Evolutionary conservation across 2,113 vertebrate genomes (phyloP).

Genomic region (Cyprinodon brontotheroides): DNA sequence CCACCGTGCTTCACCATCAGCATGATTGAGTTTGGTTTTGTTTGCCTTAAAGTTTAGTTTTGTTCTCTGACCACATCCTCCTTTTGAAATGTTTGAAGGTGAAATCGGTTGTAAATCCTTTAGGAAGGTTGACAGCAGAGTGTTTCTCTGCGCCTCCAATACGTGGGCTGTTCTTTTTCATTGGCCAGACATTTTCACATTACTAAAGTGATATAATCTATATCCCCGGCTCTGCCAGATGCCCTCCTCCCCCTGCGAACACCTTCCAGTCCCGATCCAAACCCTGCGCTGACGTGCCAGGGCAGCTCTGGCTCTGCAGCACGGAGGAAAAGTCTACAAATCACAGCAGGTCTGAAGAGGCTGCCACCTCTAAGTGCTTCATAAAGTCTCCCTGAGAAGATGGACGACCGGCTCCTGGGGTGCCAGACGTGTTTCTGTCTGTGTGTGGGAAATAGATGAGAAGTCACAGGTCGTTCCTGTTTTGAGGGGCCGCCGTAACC

Average conservation of each 20-base stretch:
- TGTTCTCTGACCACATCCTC: neutral
- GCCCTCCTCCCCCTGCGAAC: neutral
- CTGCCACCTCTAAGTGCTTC: too few species aligned
- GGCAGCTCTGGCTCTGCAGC: neutral
- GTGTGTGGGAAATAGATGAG: slow-evolving; percentile 40
- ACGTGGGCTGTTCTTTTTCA: neutral
- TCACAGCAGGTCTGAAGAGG: neutral
- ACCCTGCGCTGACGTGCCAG: neutral
- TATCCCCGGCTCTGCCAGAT: neutral
- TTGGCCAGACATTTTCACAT: neutral
- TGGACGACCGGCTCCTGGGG: neutral
- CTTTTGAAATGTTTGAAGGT: neutral
- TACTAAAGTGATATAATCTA: neutral
- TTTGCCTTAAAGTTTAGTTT: neutral
- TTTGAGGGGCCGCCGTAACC: slow-evolving; percentile 59
- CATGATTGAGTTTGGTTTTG: neutral
- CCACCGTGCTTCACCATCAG: neutral
- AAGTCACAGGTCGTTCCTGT: slow-evolving; percentile 57
- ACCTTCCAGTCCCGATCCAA: neutral
- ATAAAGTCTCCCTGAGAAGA: too few species aligned
- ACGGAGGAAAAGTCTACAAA: neutral
- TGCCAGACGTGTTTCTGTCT: slow-evolving; percentile 7
- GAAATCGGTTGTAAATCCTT: neutral
- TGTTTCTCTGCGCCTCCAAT: neutral
- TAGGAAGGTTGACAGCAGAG: neutral